Evolutionary conservation across 2,113 vertebrate species (phyloP).

Genomic region (Amphilophus citrinellus): DNA sequence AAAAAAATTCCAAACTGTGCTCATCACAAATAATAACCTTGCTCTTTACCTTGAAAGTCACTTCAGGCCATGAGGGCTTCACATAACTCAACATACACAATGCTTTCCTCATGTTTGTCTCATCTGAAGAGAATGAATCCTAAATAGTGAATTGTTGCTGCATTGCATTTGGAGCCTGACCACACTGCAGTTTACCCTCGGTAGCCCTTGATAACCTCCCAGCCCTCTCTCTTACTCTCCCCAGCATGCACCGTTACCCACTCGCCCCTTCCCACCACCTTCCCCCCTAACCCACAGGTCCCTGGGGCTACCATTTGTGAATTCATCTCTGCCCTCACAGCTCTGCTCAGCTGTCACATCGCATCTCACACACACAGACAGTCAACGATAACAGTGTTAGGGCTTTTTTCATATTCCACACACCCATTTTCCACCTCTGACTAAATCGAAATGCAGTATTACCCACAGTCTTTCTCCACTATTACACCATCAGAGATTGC

Average conservation of each 20-base stretch:
- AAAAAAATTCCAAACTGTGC: not conserved
- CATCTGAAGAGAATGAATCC: not conserved
- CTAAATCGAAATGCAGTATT: conserved; percentile 49
- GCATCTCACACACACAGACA: conserved; percentile 77
- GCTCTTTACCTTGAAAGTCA: conserved; percentile 4
- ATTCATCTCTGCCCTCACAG: conserved; percentile 80
- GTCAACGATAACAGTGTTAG: conserved; percentile 74
- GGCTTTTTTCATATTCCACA: conserved; percentile 78
- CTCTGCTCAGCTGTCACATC: conserved; percentile 82
- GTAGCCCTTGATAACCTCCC: conserved; percentile 46
- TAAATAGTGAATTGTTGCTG: not conserved
- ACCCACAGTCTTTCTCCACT: conserved; percentile 39
- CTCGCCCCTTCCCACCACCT: conserved; percentile 50
- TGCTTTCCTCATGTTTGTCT: not conserved
- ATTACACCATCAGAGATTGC: conserved; percentile 19
- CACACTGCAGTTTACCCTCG: conserved; percentile 46
- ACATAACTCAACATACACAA: not conserved
- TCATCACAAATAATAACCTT: not conserved
- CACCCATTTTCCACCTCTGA: conserved; percentile 61
- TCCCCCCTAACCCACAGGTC: conserved; percentile 58
- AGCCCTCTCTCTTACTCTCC: conserved; percentile 21
- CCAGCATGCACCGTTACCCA: conserved; percentile 49
- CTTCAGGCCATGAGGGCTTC: not conserved
- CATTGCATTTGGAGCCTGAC: conserved; percentile 12
- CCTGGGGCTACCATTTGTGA: conserved; percentile 81